Base-by-base conservation (phyloP, 2,797 vertebrate species). In the Podarcis siculus region DNA sequence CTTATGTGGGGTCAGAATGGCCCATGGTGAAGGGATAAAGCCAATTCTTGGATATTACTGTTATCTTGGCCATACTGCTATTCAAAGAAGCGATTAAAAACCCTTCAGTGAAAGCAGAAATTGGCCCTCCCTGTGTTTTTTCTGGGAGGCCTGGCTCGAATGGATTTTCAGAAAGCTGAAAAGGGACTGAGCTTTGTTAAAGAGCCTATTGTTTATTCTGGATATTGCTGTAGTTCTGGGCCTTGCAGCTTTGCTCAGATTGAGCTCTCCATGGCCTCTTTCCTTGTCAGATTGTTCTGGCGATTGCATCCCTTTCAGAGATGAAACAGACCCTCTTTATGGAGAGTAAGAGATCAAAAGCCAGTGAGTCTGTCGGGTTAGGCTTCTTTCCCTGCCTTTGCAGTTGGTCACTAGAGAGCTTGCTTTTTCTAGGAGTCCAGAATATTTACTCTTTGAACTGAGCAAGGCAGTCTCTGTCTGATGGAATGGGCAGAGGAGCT, bases 271-370 rank as follows among this genome's bases (percentile, higher is more conserved):
- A 71, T 78, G 37, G 90, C 87, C 67, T 89, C 84, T 91, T 25
- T 35, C 86, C 90, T 87, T n/a, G 27, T 32, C 87, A 86, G 86
- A 81, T 79, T 83, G 82, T 71, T 84, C 87, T 94, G 93, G 91
- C 93, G 94, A 93, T 92, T 94, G 93, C 88, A 82, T 66, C 17
- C 88, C 83, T 82, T 94, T 94, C 91, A 92, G 67, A 82, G 4
- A 2, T n/a, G 79, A 35, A n/a, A 39, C 90, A 3, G 79, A 58
- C n/a, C 75, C 83, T 86, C 49, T 89, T 84, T 17, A 0, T 0
- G 5, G 45, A 39, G 66, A 87, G 35, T 72, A 27, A 0, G 27
- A 1, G 88, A n/a, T 83, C 32, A 0, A 81, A 91, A 86, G 72
- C 5, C n/a, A 42, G 81, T 86, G 30, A 27, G 25, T 9, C 71